Base-by-base conservation (phyloP, 2,888 invertebrate genomes). In the Adelognathus sp. region DNA sequence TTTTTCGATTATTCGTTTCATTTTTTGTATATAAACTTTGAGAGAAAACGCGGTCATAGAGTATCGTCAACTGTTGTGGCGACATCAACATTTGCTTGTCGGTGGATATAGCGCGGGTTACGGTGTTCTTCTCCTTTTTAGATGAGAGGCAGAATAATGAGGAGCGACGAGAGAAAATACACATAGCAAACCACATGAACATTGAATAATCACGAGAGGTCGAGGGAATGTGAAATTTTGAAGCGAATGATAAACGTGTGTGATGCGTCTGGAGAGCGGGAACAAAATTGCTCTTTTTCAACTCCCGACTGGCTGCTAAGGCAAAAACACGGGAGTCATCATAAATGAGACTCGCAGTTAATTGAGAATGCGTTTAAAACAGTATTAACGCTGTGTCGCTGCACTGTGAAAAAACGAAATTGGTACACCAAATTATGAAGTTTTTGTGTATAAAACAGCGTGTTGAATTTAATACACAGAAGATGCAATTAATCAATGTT, bases 71-170 rank as follows among this genome's bases (percentile, higher is more conserved):
- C 85, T 85, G 83, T 86, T 86, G 87, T 83, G n/a, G n/a, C n/a
- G n/a, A 82, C 86, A 85, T 82, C 82, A 81, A 81, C 81, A 9
- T 11, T 82, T 85, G 85, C 88, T 86, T 88, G 87, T 87, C 85
- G 85, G 87, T 87, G 87, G 83, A 87, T 87, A 86, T 87, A 86
- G 84, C 86, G 84, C 83, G 84, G n/a, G n/a, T n/a, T 85, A 87
- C 87, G 87, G 85, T 86, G 88, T 88, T 88, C 85, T 85, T 88
- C 87, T 86, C 81, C 82, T 86, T 86, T 85, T 85, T 88, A 87
- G 82, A 81, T 77, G 75, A 84, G 58, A 76, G n/a, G 70, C 70
- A 76, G 69, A 52, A 36, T 46, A 5, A 52, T 7, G 33, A 46
- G 18, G 33, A 33, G 63, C 58, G 9, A 64, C 29, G 14, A 61